Percentiles rank a stretch among this genome's conserved stretches.
phyloP scores from a whole-genome alignment of 2,797 vertebrate genomes.

The Hapalemur alaotrensis region DNA sequence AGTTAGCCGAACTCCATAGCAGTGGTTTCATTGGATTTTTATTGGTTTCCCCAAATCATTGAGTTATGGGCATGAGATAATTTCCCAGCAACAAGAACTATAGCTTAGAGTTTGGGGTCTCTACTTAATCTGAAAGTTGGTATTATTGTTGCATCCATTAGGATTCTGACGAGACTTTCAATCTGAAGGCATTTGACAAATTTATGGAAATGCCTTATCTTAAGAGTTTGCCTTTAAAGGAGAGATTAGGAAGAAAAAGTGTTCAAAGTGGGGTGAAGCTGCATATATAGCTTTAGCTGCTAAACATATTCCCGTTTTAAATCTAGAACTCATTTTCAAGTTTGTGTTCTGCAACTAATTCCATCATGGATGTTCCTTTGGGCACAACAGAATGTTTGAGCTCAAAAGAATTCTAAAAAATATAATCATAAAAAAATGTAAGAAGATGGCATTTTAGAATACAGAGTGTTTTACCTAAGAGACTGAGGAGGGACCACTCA shows the following conservation, averaged over 20 bases:
- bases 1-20: background rate
- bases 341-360: slow-evolving; percentile 21
- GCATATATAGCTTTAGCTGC: background rate
- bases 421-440: background rate
- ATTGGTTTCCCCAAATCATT: background rate
- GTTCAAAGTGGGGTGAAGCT: background rate
- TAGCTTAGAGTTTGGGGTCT: background rate
- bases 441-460: background rate
- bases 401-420: background rate
- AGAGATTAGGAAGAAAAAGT: background rate
- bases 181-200: slow-evolving; percentile 18
- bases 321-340: background rate
- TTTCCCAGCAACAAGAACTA: background rate
- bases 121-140: background rate
- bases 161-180: slow-evolving; percentile 15
- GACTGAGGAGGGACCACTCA: background rate
- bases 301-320: slow-evolving; percentile 15
- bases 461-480: background rate
- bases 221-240: background rate
- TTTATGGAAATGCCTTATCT: slow-evolving; percentile 4
- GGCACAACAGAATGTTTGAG: background rate
- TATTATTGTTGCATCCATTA: background rate
- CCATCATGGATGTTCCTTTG: background rate
- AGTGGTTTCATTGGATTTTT: background rate
- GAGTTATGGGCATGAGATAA: background rate